Evolutionary conservation across 2,113 vertebrate species (phyloP).

Genomic region (Apodemus speciosus): DNA sequence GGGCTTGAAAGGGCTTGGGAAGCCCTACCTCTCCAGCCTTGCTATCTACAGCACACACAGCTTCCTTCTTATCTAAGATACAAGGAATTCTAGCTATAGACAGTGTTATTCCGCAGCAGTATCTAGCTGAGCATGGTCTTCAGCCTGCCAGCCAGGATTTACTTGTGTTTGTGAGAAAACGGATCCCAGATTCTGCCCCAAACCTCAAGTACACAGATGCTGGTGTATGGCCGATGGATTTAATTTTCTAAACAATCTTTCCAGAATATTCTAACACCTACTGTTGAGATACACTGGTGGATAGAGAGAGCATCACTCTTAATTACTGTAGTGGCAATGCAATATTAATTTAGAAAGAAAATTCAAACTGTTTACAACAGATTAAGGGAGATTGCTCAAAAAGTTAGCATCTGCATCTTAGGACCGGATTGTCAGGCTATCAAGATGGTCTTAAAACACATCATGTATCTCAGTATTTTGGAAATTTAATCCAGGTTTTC

Average conservation of each 20-base stretch:
- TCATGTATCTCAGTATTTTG: background rate
- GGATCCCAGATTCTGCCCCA: background rate
- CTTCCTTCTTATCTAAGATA: background rate
- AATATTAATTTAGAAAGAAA: background rate
- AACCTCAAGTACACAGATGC: background rate
- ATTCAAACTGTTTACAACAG: background rate
- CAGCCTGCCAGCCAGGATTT: background rate
- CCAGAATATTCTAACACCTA: background rate
- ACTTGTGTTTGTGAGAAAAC: background rate
- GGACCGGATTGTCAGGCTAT: background rate
- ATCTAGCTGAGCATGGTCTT: background rate
- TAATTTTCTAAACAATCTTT: background rate
- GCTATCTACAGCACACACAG: background rate
- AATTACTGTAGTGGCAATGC: background rate
- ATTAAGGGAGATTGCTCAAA: background rate
- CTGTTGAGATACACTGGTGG: background rate
- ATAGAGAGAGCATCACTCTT: background rate
- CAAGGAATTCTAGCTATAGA: background rate
- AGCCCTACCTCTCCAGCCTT: no score
- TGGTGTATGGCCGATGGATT: background rate
- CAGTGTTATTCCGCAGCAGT: background rate
- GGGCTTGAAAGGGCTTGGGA: background rate
- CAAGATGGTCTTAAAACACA: background rate
- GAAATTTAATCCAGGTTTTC: constrained; percentile 5
- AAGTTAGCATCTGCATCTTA: background rate